These are phyloP conservation scores for Glareola pratincola DNA, from an alignment of 2,113 vertebrate genomes.

Conservation along the genomic window DNA sequence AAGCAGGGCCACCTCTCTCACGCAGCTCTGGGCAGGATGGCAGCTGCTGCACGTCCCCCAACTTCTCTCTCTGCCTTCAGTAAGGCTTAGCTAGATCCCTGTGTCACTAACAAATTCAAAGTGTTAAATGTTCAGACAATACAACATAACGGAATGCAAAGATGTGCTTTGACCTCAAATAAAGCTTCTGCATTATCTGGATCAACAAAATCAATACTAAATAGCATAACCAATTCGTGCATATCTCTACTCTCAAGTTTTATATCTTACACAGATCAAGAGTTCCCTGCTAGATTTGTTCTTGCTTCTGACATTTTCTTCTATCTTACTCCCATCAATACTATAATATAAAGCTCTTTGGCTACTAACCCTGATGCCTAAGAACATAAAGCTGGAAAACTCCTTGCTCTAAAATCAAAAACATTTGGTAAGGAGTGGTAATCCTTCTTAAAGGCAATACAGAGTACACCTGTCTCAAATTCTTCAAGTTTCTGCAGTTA, in stretches of 20 bases:
- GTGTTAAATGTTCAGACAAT: background rate
- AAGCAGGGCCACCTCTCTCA: background rate
- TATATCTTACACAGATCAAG: background rate
- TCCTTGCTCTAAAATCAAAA: background rate
- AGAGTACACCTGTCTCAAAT: background rate
- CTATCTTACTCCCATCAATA: background rate
- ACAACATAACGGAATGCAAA: background rate
- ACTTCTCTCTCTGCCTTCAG: background rate
- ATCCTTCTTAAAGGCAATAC: background rate
- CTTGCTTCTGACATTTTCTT: background rate
- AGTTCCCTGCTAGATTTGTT: background rate
- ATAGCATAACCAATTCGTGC: background rate
- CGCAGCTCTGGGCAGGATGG: background rate
- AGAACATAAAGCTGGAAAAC: background rate
- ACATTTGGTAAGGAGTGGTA: background rate
- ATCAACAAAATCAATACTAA: background rate
- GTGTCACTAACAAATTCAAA: background rate
- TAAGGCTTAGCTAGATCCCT: background rate
- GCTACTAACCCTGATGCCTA: background rate
- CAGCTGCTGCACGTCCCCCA: fast-evolving
- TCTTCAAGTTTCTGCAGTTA: background rate
- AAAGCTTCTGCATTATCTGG: background rate
- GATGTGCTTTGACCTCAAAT: background rate
- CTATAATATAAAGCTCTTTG: background rate
- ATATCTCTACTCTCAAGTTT: background rate